Conservation (phyloP, 2,888 invertebrate species). For the Osmoderma eremita region DNA sequence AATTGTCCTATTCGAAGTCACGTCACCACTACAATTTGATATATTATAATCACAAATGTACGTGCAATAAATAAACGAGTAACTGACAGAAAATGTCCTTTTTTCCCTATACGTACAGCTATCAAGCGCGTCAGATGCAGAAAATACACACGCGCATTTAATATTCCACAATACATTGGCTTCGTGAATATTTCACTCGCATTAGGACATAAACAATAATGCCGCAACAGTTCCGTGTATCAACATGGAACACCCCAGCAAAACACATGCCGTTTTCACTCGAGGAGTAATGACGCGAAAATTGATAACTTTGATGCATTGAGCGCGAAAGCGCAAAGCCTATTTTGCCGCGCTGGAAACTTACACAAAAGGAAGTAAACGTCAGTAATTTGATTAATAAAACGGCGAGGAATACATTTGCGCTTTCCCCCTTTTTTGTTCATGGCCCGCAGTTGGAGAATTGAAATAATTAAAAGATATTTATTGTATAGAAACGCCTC, state of each 20-base stretch:
- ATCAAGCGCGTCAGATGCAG: slow-evolving; percentile 19
- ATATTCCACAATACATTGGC: slow-evolving; percentile 20
- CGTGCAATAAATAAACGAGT: slow-evolving; percentile 6
- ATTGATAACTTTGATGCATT: slow-evolving; percentile 37
- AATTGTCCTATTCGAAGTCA: not conserved
- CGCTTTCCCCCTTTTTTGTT: slow-evolving; percentile 24
- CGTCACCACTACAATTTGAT: not conserved
- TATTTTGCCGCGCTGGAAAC: slow-evolving; percentile 21
- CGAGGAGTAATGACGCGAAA: slow-evolving; percentile 37
- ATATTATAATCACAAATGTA: not conserved
- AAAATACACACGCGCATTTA: slow-evolving; percentile 30
- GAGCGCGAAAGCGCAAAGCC: slow-evolving; percentile 29
- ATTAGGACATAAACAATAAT: slow-evolving; percentile 31
- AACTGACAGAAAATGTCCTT: slow-evolving; percentile 9
- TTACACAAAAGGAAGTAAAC: slow-evolving; percentile 35
- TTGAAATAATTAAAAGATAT: slow-evolving; percentile 60
- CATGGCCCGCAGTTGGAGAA: slow-evolving; percentile 36
- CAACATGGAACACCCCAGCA: slow-evolving; percentile 15
- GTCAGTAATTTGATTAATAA: slow-evolving; percentile 43
- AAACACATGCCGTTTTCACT: slow-evolving; percentile 38
- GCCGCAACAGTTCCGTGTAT: slow-evolving; percentile 14
- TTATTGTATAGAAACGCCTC: slow-evolving; percentile 57
- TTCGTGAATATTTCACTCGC: slow-evolving; percentile 22
- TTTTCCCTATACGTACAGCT: slow-evolving; percentile 6
- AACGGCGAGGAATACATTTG: slow-evolving; percentile 29